phyloP scores from a whole-genome alignment of 2,797 vertebrate genomes.

The Sibirionetta formosa region DNA sequence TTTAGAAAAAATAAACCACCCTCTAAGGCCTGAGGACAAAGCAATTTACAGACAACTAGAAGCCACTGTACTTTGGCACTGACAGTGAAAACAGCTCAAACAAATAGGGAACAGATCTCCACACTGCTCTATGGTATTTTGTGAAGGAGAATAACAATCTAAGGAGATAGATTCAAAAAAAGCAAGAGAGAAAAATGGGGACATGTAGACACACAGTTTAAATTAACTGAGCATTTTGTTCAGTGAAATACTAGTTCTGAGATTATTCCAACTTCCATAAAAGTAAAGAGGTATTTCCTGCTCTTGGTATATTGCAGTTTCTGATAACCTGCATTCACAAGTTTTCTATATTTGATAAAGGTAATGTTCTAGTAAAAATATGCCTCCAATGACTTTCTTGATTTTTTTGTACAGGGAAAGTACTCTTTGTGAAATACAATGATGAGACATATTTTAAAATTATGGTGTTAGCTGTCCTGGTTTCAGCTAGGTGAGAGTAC shows the following conservation, averaged over 20 bases:
- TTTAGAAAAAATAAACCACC: conserved; percentile 70
- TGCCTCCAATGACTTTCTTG: background rate
- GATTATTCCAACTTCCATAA: background rate
- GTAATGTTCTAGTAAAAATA: background rate
- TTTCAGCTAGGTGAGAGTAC: no score
- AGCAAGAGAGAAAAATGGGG: background rate
- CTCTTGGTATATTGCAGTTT: background rate
- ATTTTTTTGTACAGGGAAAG: background rate
- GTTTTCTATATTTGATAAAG: background rate
- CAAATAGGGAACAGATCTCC: conserved; percentile 30
- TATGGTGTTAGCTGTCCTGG: background rate
- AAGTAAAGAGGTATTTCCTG: background rate
- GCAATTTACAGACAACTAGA: conserved; percentile 59
- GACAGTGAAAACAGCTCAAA: conserved; percentile 17
- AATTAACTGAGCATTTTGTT: background rate
- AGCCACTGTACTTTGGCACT: conserved; percentile 35
- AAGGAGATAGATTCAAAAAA: background rate
- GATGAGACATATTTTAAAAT: background rate
- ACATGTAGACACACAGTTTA: background rate
- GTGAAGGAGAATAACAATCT: background rate
- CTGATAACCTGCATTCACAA: background rate
- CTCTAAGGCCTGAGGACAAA: conserved; percentile 51
- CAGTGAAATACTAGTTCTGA: background rate
- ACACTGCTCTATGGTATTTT: background rate
- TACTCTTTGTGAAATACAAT: background rate